A percentile compares a stretch with the other conserved stretches of the same genome.
Conservation (phyloP, 2,888 invertebrate genomes). For the Volucella inflata region DNA sequence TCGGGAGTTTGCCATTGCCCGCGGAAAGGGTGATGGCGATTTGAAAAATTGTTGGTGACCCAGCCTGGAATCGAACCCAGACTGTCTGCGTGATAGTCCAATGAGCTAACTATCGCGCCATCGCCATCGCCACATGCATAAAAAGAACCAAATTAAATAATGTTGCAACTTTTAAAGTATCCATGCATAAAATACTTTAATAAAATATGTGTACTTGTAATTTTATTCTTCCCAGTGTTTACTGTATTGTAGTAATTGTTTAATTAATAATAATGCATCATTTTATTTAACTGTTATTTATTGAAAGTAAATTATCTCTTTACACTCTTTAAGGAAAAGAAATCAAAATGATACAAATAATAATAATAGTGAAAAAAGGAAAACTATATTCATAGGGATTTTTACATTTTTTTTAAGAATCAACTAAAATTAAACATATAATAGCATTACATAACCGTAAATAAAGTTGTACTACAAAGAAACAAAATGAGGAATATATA, state of each 20-base stretch:
- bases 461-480: constrained; percentile 47
- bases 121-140: constrained; percentile 23
- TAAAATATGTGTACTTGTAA: constrained; percentile 33
- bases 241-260: constrained; percentile 28
- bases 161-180: constrained; percentile 8
- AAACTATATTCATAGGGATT: constrained; percentile 61
- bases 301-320: constrained; percentile 55
- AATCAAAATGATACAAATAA: constrained; percentile 51
- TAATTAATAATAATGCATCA: constrained; percentile 47
- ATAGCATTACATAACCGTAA: constrained; percentile 52
- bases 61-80: no score
- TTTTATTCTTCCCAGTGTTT: constrained; percentile 60
- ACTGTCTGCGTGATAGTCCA: no score
- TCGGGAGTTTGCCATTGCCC: no score
- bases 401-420: constrained; percentile 72
- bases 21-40: no score
- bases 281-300: constrained; percentile 73
- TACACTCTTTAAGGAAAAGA: constrained; percentile 45
- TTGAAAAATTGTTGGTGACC: no score
- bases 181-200: constrained; percentile 26
- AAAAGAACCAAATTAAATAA: constrained; percentile 19
- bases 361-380: background rate
- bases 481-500: constrained; percentile 62
- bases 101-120: no score
- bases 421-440: constrained; percentile 64